Conservation (phyloP, 2,113 vertebrate species). For the Xenotilapia leptura region DNA sequence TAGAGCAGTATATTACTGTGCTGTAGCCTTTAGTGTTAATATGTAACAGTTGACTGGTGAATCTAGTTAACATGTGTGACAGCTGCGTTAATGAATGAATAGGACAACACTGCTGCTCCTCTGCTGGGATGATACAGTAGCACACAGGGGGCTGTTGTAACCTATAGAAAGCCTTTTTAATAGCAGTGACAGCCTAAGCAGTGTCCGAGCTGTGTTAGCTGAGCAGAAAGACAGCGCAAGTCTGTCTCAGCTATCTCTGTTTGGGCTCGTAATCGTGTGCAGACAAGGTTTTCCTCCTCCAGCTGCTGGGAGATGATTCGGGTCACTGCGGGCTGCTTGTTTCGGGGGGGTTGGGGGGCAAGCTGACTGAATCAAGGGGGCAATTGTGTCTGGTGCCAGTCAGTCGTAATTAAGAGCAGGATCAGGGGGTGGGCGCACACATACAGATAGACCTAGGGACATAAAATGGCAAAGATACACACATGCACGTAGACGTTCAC, state of each 20-base stretch:
- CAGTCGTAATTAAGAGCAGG: conserved; percentile 98
- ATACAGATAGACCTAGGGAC: conserved; percentile 25
- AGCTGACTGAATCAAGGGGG: conserved; percentile 91
- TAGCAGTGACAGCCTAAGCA: conserved; percentile 22
- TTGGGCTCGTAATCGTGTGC: neutral
- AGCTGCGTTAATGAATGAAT: conserved; percentile 35
- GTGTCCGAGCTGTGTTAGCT: neutral
- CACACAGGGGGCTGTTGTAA: conserved; percentile 38
- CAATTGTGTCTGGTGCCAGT: conserved; percentile 98
- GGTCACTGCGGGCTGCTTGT: conserved; percentile 85
- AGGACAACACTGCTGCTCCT: neutral
- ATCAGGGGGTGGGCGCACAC: conserved; percentile 69
- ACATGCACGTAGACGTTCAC: conserved; percentile 23
- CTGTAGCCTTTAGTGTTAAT: neutral
- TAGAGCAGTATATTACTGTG: neutral
- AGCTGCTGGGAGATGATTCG: conserved; percentile 90
- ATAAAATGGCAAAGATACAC: conserved; percentile 31
- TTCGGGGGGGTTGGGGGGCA: conserved; percentile 62
- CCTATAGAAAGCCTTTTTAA: conserved; percentile 24
- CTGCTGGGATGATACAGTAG: conserved; percentile 19
- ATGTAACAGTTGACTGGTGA: conserved; percentile 14
- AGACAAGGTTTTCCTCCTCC: conserved; percentile 65
- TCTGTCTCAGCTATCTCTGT: conserved; percentile 30
- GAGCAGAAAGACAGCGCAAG: conserved; percentile 23
- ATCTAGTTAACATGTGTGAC: conserved; percentile 19